These are phyloP conservation scores for Phalanger gymnotis DNA, from an alignment of 2,797 vertebrate genomes.

Conservation along the genomic window DNA sequence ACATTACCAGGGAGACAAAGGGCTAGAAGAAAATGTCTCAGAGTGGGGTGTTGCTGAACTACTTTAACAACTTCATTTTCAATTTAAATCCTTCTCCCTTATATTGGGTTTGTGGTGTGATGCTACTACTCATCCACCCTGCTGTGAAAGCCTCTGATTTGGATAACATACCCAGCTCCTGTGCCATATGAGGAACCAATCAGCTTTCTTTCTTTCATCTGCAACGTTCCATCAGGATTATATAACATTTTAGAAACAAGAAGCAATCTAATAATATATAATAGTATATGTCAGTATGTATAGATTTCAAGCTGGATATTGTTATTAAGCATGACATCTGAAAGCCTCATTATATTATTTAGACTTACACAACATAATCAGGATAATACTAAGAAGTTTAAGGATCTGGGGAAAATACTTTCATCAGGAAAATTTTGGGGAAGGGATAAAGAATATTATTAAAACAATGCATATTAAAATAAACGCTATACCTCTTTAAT, in stretches of 20 bases:
- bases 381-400: slow-evolving; percentile 40
- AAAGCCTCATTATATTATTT: slow-evolving; percentile 47
- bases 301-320: slow-evolving; percentile 34
- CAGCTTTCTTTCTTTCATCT: slow-evolving; percentile 78
- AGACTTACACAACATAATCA: slow-evolving; percentile 56
- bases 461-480: slow-evolving; percentile 51
- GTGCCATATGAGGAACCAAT: slow-evolving; percentile 64
- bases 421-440: slow-evolving; percentile 52
- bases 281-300: slow-evolving; percentile 49
- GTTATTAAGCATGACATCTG: slow-evolving; percentile 52
- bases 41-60: slow-evolving; percentile 11
- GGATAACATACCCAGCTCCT: slow-evolving; percentile 65
- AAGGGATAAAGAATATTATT: slow-evolving; percentile 35
- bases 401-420: slow-evolving; percentile 13
- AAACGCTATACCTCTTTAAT: slow-evolving; percentile 30
- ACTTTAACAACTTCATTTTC: slow-evolving; percentile 55
- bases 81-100: slow-evolving; percentile 47
- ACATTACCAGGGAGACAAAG: slow-evolving; percentile 24
- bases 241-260: slow-evolving; percentile 67
- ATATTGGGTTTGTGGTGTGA: slow-evolving; percentile 46
- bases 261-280: slow-evolving; percentile 64
- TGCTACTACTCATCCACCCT: slow-evolving; percentile 30
- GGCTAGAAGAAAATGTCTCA: slow-evolving; percentile 18
- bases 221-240: slow-evolving; percentile 79
- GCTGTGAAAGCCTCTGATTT: slow-evolving; percentile 44